phyloP scores from a whole-genome alignment of 2,888 invertebrate species.

The Cantharis nigra region DNA sequence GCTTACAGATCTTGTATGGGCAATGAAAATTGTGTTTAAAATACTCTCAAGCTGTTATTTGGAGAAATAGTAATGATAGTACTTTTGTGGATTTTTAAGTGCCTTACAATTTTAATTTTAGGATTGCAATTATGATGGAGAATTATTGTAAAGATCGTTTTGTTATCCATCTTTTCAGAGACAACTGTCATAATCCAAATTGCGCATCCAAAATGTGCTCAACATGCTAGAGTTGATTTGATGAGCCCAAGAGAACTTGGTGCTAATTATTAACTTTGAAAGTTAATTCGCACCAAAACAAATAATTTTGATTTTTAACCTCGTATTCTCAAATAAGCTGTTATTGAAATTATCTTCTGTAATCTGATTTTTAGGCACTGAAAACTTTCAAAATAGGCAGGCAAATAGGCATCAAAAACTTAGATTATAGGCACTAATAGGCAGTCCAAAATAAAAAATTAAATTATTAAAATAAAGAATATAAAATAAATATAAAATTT shows the following conservation, averaged over 20 bases:
- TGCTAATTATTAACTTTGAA: too few relatives aligned
- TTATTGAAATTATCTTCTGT: too few relatives aligned
- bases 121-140: slow-evolving; percentile 45
- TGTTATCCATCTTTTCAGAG: slow-evolving; percentile 41
- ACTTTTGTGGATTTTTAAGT: not conserved
- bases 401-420: too few relatives aligned
- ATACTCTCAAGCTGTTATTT: slow-evolving; percentile 37
- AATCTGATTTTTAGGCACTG: too few relatives aligned
- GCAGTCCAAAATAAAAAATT: too few relatives aligned
- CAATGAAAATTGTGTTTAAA: slow-evolving; percentile 43
- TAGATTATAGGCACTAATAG: too few relatives aligned
- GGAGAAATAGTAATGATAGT: slow-evolving; percentile 14
- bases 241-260: not conserved
- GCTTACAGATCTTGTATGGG: slow-evolving; percentile 39
- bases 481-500: too few relatives aligned
- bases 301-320: too few relatives aligned
- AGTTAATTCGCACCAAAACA: too few relatives aligned
- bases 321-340: too few relatives aligned
- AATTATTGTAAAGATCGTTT: slow-evolving; percentile 42
- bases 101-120: slow-evolving; percentile 22
- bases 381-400: too few relatives aligned
- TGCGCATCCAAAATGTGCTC: slow-evolving; percentile 17
- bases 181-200: slow-evolving; percentile 15
- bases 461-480: too few relatives aligned
- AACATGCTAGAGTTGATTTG: not conserved